phyloP scores from a whole-genome alignment of 1,140 invertebrate genomes.

The Hormaphis cornu region DNA sequence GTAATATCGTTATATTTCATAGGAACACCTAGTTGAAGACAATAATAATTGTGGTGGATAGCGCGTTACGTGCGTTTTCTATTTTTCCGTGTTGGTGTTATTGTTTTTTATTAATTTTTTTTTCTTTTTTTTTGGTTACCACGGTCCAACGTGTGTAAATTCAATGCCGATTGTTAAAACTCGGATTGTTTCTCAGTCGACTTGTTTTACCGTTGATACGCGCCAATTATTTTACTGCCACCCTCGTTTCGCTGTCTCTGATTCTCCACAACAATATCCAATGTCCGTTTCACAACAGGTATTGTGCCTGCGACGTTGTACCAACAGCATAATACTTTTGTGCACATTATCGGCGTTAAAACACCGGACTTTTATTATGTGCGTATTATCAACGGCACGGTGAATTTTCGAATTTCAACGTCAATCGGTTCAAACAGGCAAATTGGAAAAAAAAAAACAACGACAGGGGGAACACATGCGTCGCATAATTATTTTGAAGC shows the following conservation, averaged over 20 bases:
- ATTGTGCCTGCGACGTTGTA: background rate
- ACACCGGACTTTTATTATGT: background rate
- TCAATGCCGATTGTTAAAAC: conserved; percentile 20
- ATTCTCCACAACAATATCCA: background rate
- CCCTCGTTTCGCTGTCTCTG: background rate
- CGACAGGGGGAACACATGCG: too few species aligned
- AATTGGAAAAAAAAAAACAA: too few species aligned
- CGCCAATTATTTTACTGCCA: background rate
- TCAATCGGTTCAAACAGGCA: too few species aligned
- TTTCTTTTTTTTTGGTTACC: background rate
- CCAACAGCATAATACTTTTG: background rate
- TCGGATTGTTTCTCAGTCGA: conserved; percentile 16
- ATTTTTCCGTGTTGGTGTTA: background rate
- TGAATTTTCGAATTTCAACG: too few species aligned
- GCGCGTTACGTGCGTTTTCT: background rate
- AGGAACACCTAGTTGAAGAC: too few species aligned
- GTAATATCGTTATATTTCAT: background rate
- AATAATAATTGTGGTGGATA: background rate
- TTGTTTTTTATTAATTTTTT: background rate
- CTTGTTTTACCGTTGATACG: conserved; percentile 29
- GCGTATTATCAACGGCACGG: too few species aligned
- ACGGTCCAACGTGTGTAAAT: conserved; percentile 21
- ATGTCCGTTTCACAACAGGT: background rate
- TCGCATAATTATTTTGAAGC: too few species aligned
- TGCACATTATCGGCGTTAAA: background rate